These are phyloP conservation scores for Agriopis marginaria DNA, from an alignment of 2,888 invertebrate genomes.

Conservation along the genomic window DNA sequence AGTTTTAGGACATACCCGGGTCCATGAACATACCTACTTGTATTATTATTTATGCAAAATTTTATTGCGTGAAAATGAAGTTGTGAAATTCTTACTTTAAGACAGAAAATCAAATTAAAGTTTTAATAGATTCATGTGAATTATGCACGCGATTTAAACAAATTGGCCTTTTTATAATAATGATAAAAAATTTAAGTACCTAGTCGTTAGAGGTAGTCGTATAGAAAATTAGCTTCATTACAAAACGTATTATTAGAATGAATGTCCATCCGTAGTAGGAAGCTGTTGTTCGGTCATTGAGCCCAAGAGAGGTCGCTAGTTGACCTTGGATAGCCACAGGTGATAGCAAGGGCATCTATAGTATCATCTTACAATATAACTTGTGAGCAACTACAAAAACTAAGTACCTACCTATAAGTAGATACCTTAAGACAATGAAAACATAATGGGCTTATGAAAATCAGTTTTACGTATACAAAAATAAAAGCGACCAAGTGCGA, in stretches of 20 bases:
- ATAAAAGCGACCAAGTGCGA: background rate
- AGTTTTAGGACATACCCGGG: no score
- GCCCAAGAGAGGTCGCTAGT: slow-evolving; percentile 54
- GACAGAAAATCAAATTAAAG: background rate
- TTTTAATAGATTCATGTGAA: background rate
- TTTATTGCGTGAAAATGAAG: background rate
- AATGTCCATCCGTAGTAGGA: slow-evolving; percentile 44
- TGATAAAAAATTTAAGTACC: background rate
- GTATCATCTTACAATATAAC: slow-evolving; percentile 37
- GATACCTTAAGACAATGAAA: background rate
- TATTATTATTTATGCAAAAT: no score
- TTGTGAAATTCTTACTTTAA: background rate
- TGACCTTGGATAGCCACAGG: slow-evolving; percentile 54
- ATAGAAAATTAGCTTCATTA: slow-evolving; percentile 18
- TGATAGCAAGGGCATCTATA: slow-evolving; percentile 59
- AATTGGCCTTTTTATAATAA: background rate
- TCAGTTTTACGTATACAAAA: background rate
- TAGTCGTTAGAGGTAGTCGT: slow-evolving; percentile 1
- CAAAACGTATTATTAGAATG: slow-evolving; percentile 2
- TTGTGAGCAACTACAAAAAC: slow-evolving; percentile 14
- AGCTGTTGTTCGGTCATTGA: slow-evolving; percentile 58
- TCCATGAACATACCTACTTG: background rate
- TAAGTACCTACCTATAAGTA: background rate
- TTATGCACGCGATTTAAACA: background rate
- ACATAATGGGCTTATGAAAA: slow-evolving; percentile 1